These are phyloP conservation scores for Florisuga fusca DNA, from an alignment of 2,797 vertebrate species.

Conservation along the genomic window DNA sequence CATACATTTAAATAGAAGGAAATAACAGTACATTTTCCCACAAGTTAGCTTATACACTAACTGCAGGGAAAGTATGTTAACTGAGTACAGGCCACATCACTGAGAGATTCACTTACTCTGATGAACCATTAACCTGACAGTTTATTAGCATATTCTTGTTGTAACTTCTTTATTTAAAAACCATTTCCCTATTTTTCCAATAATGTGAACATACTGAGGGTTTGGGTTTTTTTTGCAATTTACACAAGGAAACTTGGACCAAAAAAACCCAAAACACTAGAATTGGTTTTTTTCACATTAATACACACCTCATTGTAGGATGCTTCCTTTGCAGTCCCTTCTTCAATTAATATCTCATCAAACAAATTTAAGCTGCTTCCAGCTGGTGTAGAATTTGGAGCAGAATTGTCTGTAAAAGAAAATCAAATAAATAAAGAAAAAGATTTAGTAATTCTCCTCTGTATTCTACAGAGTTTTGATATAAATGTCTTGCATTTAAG, in stretches of 20 bases:
- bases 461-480: not conserved
- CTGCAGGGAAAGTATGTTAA: not conserved
- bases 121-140: not conserved
- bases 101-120: not conserved
- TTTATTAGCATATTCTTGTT: not conserved
- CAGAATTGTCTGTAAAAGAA: slow-evolving; percentile 74
- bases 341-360: slow-evolving; percentile 94
- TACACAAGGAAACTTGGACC: not conserved
- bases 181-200: not conserved
- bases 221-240: not conserved
- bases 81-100: not conserved
- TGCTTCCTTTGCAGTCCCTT: slow-evolving; percentile 88
- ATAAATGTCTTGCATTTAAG: not conserved
- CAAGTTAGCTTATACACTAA: not conserved
- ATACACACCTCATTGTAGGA: slow-evolving; percentile 87
- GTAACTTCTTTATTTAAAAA: not conserved
- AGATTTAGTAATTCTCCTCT: not conserved
- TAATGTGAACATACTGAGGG: not conserved
- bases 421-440: not conserved
- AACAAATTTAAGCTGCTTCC: slow-evolving; percentile 92
- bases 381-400: slow-evolving; percentile 61
- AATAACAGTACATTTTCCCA: not conserved
- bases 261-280: not conserved
- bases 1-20: not conserved
- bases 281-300: not conserved